Evolutionary conservation across 2,797 vertebrate species (phyloP).

Genomic region (Apogon talboti): DNA sequence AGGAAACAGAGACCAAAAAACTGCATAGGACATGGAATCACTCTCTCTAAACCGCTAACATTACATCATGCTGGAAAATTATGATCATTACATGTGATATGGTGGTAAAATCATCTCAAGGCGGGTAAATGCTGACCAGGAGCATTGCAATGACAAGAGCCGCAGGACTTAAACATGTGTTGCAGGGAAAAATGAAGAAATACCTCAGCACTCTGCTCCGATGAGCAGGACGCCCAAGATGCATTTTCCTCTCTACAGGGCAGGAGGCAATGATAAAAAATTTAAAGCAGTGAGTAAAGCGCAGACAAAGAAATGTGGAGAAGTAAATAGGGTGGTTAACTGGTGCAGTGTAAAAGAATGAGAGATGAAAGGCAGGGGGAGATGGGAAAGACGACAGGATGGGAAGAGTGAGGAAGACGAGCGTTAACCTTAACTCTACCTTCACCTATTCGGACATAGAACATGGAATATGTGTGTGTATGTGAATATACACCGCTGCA

Average conservation of each 20-base stretch:
- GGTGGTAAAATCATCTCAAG: background rate
- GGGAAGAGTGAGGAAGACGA: conserved; percentile 15
- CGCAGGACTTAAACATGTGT: conserved; percentile 1
- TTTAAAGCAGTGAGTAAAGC: conserved; percentile 29
- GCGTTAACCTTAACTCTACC: no score
- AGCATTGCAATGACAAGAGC: conserved; percentile 4
- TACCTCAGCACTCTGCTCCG: background rate
- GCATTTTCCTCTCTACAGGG: conserved; percentile 6
- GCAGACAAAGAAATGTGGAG: conserved; percentile 15
- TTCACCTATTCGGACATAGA: no score
- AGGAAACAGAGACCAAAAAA: background rate
- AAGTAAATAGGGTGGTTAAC: conserved; percentile 6
- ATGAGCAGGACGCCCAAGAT: conserved; percentile 6
- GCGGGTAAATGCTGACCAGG: background rate
- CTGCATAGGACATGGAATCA: background rate
- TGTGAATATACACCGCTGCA: no score
- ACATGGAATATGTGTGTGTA: no score
- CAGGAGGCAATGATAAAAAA: conserved; percentile 33
- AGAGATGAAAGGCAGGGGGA: no score
- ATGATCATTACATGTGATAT: conserved; percentile 1
- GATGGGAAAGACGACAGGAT: background rate
- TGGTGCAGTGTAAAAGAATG: background rate
- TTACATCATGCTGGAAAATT: conserved; percentile 7
- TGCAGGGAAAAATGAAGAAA: conserved; percentile 13
- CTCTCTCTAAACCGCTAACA: background rate